Conservation (phyloP, 1,140 invertebrate genomes). For the Akabosia matsudoensis region DNA sequence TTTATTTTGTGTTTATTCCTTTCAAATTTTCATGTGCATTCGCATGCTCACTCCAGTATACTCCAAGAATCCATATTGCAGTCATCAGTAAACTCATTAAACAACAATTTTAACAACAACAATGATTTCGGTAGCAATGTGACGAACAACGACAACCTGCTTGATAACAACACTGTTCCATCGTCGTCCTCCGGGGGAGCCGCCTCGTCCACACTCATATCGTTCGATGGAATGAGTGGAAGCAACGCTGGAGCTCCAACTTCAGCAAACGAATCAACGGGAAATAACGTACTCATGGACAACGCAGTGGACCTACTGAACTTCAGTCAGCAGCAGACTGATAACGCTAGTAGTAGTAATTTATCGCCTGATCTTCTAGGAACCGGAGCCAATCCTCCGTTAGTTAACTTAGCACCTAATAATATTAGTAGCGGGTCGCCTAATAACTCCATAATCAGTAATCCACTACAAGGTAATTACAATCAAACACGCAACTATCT, state of each 20-base stretch:
- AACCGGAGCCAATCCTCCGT: background rate
- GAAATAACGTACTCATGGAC: background rate
- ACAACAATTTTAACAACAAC: slow-evolving; percentile 40
- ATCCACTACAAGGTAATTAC: slow-evolving; percentile 34
- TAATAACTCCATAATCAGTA: slow-evolving; percentile 34
- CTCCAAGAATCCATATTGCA: slow-evolving; percentile 16
- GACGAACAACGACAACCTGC: background rate
- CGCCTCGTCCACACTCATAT: slow-evolving; percentile 30
- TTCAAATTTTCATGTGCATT: background rate
- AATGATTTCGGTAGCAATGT: slow-evolving; percentile 28
- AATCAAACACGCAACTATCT: background rate
- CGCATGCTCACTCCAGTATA: too few species aligned
- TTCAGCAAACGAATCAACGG: background rate
- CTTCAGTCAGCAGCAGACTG: background rate
- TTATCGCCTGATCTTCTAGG: slow-evolving; percentile 7
- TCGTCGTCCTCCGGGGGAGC: background rate
- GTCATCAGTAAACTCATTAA: slow-evolving; percentile 35
- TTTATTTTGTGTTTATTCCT: too few species aligned
- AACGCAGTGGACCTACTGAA: slow-evolving; percentile 9
- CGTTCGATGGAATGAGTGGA: slow-evolving; percentile 29
- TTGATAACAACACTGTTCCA: background rate
- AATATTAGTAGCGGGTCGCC: background rate
- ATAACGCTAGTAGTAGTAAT: background rate
- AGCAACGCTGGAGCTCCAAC: background rate
- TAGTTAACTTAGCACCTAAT: slow-evolving; percentile 4